Evolutionary conservation across 2,888 invertebrate species (phyloP).

Genomic region (Harpalus rubripes): DNA sequence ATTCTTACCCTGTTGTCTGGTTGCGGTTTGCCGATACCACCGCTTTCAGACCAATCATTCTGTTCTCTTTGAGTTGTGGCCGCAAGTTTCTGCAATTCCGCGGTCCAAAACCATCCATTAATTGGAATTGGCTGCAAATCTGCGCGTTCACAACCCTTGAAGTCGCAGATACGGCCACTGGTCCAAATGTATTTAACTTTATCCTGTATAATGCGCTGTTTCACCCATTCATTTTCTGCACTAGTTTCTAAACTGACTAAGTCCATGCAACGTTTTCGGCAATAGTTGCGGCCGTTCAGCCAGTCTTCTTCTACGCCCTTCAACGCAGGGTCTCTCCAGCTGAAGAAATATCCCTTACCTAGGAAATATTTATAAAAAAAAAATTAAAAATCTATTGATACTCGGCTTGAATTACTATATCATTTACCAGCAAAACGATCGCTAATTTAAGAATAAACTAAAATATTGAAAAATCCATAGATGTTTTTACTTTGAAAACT

Average conservation of each 20-base stretch:
- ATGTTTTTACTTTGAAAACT: too few relatives aligned
- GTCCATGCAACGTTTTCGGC: constrained; percentile 94
- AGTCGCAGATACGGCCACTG: constrained; percentile 92
- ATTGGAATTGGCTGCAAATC: constrained; percentile 89
- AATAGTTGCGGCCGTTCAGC: constrained; percentile 91
- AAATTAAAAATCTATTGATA: background rate
- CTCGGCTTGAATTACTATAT: too few relatives aligned
- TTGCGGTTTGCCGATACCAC: constrained; percentile 91
- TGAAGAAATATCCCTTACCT: constrained; percentile 91
- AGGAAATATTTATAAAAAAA: constrained; percentile 64
- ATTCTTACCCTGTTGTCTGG: constrained; percentile 87
- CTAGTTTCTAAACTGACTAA: constrained; percentile 91
- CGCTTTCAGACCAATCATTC: constrained; percentile 93
- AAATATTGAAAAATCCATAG: too few relatives aligned
- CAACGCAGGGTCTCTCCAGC: constrained; percentile 89
- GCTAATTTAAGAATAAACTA: too few relatives aligned
- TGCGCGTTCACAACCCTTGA: constrained; percentile 92
- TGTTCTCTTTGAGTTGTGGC: constrained; percentile 89
- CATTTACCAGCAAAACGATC: background rate
- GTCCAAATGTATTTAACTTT: constrained; percentile 95
- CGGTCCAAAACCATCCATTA: constrained; percentile 97
- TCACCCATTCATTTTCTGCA: constrained; percentile 92
- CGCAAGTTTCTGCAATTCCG: constrained; percentile 90
- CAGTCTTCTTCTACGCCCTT: constrained; percentile 89
- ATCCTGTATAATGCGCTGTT: constrained; percentile 87